phyloP scores from a whole-genome alignment of 92 coral and sea anemone species.

The Blastomussa wellsi region DNA sequence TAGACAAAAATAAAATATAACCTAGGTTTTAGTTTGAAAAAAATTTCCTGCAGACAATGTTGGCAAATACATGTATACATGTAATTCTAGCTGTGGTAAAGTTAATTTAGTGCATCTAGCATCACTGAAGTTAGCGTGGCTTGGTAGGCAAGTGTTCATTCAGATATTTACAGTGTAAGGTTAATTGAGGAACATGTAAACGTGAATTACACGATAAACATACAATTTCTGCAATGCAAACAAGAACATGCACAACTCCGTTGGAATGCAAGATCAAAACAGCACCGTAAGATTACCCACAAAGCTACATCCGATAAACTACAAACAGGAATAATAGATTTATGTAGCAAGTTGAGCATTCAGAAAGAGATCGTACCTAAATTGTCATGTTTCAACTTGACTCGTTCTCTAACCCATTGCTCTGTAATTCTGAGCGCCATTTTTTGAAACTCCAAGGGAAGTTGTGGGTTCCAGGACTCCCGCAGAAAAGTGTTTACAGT shows the following conservation, averaged over 20 bases:
- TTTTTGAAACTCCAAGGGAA: conserved; percentile 58
- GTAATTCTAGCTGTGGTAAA: too few relatives aligned
- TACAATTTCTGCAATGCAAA: neutral
- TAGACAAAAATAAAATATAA: too few relatives aligned
- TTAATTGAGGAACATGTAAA: neutral
- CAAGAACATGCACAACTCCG: conserved; percentile 13
- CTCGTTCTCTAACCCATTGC: conserved; percentile 92
- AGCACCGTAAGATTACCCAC: neutral
- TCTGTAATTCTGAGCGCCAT: conserved; percentile 99
- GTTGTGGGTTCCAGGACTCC: conserved; percentile 23
- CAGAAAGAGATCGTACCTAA: conserved; percentile 62
- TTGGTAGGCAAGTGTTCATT: neutral
- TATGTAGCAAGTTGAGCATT: neutral
- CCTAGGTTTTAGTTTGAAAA: too few relatives aligned
- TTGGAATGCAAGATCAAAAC: conserved; percentile 23
- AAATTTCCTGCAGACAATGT: too few relatives aligned
- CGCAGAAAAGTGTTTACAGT: neutral
- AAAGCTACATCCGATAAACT: too few relatives aligned
- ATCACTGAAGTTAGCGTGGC: neutral
- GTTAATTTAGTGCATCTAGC: neutral
- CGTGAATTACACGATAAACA: conserved; percentile 19
- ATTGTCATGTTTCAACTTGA: conserved; percentile 94
- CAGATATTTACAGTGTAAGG: neutral
- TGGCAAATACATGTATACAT: too few relatives aligned
- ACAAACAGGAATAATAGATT: neutral